These are phyloP conservation scores for Folsomia manolachei DNA, from an alignment of 2,888 invertebrate genomes.

Conservation along the genomic window DNA sequence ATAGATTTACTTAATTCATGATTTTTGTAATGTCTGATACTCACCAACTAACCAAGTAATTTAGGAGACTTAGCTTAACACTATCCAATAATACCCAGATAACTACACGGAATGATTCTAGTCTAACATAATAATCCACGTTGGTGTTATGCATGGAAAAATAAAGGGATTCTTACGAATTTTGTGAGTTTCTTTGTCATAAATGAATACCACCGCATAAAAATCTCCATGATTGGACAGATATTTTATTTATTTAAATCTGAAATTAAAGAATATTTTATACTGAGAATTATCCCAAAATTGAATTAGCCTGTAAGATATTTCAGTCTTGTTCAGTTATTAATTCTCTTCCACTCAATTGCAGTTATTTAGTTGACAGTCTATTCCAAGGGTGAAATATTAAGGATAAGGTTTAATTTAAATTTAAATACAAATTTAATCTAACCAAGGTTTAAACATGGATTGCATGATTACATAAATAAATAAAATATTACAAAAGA, in stretches of 20 bases:
- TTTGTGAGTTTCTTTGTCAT: too few relatives aligned
- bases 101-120: too few relatives aligned
- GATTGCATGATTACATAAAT: background rate
- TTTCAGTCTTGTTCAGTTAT: constrained; percentile 15
- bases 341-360: background rate
- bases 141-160: too few relatives aligned
- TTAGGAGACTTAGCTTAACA: too few relatives aligned
- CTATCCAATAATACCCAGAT: too few relatives aligned
- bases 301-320: constrained; percentile 8
- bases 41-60: too few relatives aligned
- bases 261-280: background rate
- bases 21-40: too few relatives aligned
- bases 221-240: background rate
- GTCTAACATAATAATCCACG: too few relatives aligned
- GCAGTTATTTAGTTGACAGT: background rate
- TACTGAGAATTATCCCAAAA: constrained; percentile 2
- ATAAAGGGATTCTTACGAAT: too few relatives aligned
- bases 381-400: background rate
- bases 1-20: too few relatives aligned
- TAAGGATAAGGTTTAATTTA: background rate
- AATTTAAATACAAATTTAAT: background rate
- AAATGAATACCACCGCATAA: too few relatives aligned
- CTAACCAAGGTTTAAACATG: background rate
- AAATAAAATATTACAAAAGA: background rate
- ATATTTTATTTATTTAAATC: background rate